Evolutionary conservation across 2,113 vertebrate genomes (phyloP).

Genomic region (Macquaria ambigua): DNA sequence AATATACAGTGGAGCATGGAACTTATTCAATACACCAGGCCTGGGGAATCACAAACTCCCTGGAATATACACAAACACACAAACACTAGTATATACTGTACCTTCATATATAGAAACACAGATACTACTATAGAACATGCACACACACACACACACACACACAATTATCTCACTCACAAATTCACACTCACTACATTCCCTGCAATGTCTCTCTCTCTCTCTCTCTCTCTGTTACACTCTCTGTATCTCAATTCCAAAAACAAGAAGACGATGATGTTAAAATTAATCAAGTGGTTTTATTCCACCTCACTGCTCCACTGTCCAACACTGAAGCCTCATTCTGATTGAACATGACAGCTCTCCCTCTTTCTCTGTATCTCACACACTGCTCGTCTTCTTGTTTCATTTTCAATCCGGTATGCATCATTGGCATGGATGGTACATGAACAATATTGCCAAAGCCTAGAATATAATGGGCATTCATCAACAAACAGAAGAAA

Average conservation of each 20-base stretch:
- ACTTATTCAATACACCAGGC: slow-evolving; percentile 54
- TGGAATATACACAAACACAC: neutral
- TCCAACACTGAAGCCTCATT: slow-evolving; percentile 34
- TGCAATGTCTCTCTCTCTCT: neutral
- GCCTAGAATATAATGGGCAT: slow-evolving; percentile 32
- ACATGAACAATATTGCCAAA: slow-evolving; percentile 50
- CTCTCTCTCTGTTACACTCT: neutral
- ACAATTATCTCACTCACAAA: slow-evolving; percentile 10
- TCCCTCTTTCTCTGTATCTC: slow-evolving; percentile 10
- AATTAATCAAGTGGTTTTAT: slow-evolving; percentile 65
- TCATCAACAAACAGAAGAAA: slow-evolving; percentile 46
- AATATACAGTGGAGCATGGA: slow-evolving; percentile 48
- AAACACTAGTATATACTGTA: neutral
- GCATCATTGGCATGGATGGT: slow-evolving; percentile 41
- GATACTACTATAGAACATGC: neutral
- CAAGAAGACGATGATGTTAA: slow-evolving; percentile 32
- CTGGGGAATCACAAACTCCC: slow-evolving; percentile 19
- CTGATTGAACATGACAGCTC: slow-evolving; percentile 35
- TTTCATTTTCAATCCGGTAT: slow-evolving; percentile 46
- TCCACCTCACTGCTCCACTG: slow-evolving; percentile 47
- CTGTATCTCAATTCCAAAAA: slow-evolving; percentile 35
- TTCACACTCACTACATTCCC: neutral
- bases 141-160: neutral
- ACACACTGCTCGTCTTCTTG: slow-evolving; percentile 3
- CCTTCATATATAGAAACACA: neutral